Base-by-base conservation (phyloP, 2,797 vertebrate genomes). In the Arrhamphus sclerolepis region DNA sequence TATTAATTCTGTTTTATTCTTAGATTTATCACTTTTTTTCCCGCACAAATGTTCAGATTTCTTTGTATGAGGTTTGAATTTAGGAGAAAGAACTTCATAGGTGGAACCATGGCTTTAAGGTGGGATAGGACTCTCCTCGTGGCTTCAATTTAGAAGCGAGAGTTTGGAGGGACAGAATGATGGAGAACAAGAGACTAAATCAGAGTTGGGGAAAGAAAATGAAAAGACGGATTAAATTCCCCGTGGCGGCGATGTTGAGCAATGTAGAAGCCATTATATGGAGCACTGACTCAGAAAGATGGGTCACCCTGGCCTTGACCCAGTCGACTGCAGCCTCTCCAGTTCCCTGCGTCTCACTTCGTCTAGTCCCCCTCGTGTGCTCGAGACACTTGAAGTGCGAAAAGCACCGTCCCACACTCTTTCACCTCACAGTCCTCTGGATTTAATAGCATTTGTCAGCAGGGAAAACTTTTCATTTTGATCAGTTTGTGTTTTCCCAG, bases 261-360 rank as follows among this genome's bases (percentile, higher is more conserved):
- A 50, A 78, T 57, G 78, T 56, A 66, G 71, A 59, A 65, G 71
- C 82, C 84, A 86, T 90, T 88, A 87, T 77, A 75, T 77, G 78
- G 77, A 85, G 89, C 86, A 81, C 22, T 86, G 89, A 89, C 68
- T 87, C 83, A 87, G 82, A 90, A 77, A 89, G 88, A 89, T 68
- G 66, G 62, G 81, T 80, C 83, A 57, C 53, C 42, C 73, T 76
- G 83, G 75, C 69, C 70, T 73, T 43, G 52, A 77, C 75, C 56
- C 62, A 56, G 52, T 67, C 59, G 22, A 66, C 56, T 64, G 2
- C 48, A 0, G 47, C 62, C 43, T 70, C 56, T 76, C 26, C 39
- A 21, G 18, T 61, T 56, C 67, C 19, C 48, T 6, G 16, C 42
- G 8, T 53, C 26, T 56, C 20, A n/a, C 65, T 64, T 54, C 4